These are phyloP conservation scores for Drosophila baimaii DNA, from an alignment of 1,140 invertebrate genomes.

Conservation along the genomic window DNA sequence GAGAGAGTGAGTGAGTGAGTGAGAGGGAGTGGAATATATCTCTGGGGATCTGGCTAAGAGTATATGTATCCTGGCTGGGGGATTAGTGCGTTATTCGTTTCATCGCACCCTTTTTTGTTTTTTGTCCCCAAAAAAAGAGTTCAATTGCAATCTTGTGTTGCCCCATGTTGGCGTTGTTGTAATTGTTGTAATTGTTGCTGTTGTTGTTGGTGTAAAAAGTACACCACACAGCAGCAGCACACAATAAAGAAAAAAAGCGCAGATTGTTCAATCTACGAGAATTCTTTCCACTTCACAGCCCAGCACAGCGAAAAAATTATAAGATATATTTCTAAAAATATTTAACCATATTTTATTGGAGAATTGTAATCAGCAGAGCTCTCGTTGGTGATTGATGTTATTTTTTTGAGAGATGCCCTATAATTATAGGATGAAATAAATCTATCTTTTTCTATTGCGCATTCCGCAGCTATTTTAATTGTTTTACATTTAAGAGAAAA, in stretches of 20 bases:
- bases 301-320: neutral
- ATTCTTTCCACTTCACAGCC: neutral
- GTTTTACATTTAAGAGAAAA: too few relatives aligned
- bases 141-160: constrained; percentile 69
- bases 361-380: neutral
- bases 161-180: neutral
- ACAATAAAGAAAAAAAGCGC: constrained; percentile 4
- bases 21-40: constrained; percentile 1
- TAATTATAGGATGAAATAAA: too few relatives aligned
- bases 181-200: neutral
- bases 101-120: constrained; percentile 18
- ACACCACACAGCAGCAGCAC: constrained; percentile 10
- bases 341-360: neutral
- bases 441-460: neutral
- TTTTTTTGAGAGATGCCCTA: neutral
- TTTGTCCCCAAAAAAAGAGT: constrained; percentile 42
- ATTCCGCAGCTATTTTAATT: neutral
- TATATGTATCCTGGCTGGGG: constrained; percentile 29
- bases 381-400: neutral
- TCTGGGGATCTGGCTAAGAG: constrained; percentile 3
- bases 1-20: neutral
- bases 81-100: constrained; percentile 54
- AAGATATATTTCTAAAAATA: neutral
- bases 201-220: constrained; percentile 3
- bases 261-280: constrained; percentile 1